Conservation (phyloP, 2,113 vertebrate species). For the Cheilinus undulatus region DNA sequence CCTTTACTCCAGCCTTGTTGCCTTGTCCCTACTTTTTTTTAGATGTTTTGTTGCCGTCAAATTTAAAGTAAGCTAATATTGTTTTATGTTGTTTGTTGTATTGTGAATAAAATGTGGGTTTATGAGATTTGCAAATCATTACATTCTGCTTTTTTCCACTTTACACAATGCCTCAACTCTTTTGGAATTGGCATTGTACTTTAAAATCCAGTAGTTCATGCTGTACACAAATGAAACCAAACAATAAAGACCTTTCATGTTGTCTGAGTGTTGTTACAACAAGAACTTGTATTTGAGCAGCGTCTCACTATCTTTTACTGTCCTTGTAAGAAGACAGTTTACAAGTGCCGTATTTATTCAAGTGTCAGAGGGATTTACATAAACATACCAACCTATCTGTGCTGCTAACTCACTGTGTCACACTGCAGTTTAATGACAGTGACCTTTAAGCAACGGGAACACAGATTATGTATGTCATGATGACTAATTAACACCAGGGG, state of each 20-base stretch:
- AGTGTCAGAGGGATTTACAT: constrained; percentile 48
- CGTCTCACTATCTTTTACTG: not conserved
- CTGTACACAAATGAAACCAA: not conserved
- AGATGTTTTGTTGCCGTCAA: too few relatives aligned
- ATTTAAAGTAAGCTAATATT: too few relatives aligned
- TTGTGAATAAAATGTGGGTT: too few relatives aligned
- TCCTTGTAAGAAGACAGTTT: not conserved
- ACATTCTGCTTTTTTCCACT: too few relatives aligned
- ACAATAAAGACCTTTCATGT: not conserved
- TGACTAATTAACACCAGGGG: constrained; percentile 1
- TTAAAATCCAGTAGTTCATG: not conserved
- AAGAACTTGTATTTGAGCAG: too few relatives aligned
- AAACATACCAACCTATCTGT: constrained; percentile 17
- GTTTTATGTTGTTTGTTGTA: too few relatives aligned
- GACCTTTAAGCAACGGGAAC: constrained; percentile 53
- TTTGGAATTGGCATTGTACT: too few relatives aligned
- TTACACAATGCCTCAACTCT: too few relatives aligned
- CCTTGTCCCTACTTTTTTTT: too few relatives aligned
- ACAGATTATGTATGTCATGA: constrained; percentile 44
- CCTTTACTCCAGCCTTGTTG: too few relatives aligned
- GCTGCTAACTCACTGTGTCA: constrained; percentile 54
- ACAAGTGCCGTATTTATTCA: constrained; percentile 23
- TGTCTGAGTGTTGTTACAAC: not conserved
- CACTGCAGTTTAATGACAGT: constrained; percentile 42
- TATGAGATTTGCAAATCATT: too few relatives aligned